Evolutionary conservation across 2,888 invertebrate species (phyloP).

Genomic region (Heteromyza rotundicornis): DNA sequence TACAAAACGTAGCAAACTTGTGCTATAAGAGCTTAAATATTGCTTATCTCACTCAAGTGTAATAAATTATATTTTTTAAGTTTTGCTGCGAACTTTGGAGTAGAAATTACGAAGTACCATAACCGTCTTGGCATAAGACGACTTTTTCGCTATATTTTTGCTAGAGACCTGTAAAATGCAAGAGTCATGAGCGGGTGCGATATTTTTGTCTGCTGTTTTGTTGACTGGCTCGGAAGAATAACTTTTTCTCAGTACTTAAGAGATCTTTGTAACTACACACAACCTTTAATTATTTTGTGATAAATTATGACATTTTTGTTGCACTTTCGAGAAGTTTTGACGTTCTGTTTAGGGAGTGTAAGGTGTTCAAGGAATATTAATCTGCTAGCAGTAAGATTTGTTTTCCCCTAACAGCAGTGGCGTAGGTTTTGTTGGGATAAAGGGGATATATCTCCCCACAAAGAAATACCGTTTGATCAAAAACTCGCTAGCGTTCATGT

Average conservation of each 20-base stretch:
- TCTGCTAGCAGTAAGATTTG: too few species aligned
- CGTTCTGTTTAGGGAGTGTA: background rate
- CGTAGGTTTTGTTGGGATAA: too few species aligned
- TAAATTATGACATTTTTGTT: conserved; percentile 58
- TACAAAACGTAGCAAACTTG: conserved; percentile 16
- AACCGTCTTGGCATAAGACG: too few species aligned
- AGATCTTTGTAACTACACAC: background rate
- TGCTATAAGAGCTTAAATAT: conserved; percentile 7
- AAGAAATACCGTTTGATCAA: too few species aligned
- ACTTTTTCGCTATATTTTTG: too few species aligned
- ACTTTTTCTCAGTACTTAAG: conserved; percentile 13
- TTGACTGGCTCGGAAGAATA: conserved; percentile 34
- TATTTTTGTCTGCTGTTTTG: conserved; percentile 38
- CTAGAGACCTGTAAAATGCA: too few species aligned
- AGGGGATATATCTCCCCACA: too few species aligned
- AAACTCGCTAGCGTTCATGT: too few species aligned
- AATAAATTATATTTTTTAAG: conserved; percentile 59
- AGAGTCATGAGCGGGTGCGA: background rate
- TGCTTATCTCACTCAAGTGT: conserved; percentile 39
- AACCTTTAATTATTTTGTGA: conserved; percentile 61
- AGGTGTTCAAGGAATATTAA: too few species aligned
- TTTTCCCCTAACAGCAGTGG: too few species aligned
- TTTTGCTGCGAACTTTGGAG: conserved; percentile 29
- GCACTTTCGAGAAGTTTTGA: conserved; percentile 26
- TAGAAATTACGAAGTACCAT: too few species aligned